Conservation (phyloP, 2,797 vertebrate species). For the Tenualosa ilisha region DNA sequence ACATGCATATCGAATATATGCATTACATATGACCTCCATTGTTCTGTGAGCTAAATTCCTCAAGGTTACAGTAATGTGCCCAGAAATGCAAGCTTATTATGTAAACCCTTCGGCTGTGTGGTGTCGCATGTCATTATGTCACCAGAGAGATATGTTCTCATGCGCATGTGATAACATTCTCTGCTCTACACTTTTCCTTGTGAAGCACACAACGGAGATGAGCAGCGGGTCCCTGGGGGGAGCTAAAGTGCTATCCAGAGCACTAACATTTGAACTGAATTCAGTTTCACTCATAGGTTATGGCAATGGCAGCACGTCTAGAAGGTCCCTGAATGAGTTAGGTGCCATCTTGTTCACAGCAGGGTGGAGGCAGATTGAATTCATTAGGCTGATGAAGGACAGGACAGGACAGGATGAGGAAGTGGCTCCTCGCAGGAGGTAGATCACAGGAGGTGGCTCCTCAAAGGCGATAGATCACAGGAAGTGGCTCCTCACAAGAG, state of each 20-base stretch:
- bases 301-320: neutral
- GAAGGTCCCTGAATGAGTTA: neutral
- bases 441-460: too few species aligned
- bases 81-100: neutral
- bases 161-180: neutral
- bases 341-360: neutral
- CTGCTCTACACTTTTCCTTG: neutral
- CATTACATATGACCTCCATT: neutral
- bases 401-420: too few species aligned
- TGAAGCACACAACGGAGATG: neutral
- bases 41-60: neutral
- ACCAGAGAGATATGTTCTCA: neutral
- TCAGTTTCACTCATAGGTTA: neutral
- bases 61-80: neutral
- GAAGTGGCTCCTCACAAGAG: too few species aligned
- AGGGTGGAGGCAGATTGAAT: neutral
- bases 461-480: too few species aligned
- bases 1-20: neutral
- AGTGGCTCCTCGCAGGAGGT: too few species aligned
- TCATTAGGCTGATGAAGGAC: neutral
- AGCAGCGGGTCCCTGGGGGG: neutral
- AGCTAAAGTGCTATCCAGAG: neutral
- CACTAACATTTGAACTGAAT: neutral
- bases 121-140: neutral
- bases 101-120: neutral